Percentiles rank a stretch among this genome's conserved stretches.
Evolutionary conservation across 2,888 invertebrate species (phyloP).

Genomic region (Scaeva pyrastri): DNA sequence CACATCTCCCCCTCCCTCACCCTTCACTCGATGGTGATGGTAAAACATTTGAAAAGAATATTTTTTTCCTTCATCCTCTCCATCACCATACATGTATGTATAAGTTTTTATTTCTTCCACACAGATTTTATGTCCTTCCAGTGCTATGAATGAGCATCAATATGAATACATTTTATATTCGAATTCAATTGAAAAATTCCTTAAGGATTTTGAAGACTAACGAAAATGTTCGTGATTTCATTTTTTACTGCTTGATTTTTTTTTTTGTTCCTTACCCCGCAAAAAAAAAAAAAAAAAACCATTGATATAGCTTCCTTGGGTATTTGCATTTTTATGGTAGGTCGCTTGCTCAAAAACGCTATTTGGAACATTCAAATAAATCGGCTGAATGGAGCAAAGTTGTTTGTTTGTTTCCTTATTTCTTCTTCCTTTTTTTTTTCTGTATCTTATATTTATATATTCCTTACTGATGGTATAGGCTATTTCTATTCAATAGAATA

Average conservation of each 20-base stretch:
- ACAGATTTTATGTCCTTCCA: conserved; percentile 23
- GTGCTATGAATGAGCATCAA: conserved; percentile 56
- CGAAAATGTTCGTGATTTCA: conserved; percentile 54
- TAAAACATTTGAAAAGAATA: conserved; percentile 38
- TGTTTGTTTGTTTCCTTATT: conserved; percentile 55
- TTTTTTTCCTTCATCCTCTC: neutral
- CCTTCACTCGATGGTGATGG: neutral
- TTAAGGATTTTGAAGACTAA: conserved; percentile 61
- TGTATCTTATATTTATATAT: neutral
- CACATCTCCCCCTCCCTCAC: neutral
- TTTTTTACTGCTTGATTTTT: conserved; percentile 23
- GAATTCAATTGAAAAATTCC: conserved; percentile 69
- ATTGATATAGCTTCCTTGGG: conserved; percentile 51
- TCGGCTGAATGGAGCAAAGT: conserved; percentile 57
- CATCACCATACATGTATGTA: neutral
- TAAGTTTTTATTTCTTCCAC: neutral
- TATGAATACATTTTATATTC: conserved; percentile 69
- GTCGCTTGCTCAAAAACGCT: conserved; percentile 58
- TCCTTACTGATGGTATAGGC: conserved; percentile 2
- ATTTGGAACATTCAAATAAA: conserved; percentile 56
- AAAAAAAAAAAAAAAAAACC: too few relatives aligned
- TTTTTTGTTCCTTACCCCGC: neutral
- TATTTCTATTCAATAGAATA: conserved; percentile 15
- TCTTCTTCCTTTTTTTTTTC: neutral
- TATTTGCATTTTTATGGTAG: conserved; percentile 70